Percentiles rank a stretch among this genome's conserved stretches.
Evolutionary conservation across 2,113 vertebrate species (phyloP).

Genomic region (Siniperca knerii): DNA sequence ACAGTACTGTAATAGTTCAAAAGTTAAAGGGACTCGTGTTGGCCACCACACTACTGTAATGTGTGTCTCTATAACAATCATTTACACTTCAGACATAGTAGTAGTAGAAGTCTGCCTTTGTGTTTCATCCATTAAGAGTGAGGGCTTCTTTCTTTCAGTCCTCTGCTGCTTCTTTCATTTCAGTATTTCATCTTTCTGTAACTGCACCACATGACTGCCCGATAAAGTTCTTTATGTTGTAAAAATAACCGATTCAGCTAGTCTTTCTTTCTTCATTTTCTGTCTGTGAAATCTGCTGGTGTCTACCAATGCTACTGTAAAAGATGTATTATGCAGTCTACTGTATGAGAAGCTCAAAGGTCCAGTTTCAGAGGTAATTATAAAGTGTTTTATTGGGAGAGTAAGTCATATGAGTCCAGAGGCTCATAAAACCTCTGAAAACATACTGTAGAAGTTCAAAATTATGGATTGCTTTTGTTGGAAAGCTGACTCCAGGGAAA

Average conservation of each 20-base stretch:
- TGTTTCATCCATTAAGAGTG: no score
- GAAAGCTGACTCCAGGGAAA: constrained; percentile 38
- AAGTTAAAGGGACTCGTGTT: no score
- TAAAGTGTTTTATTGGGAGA: constrained; percentile 32
- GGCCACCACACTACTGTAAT: no score
- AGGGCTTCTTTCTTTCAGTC: neutral
- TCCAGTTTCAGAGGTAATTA: constrained; percentile 14
- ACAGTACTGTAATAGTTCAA: no score
- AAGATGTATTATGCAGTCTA: neutral
- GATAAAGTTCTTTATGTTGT: constrained; percentile 15
- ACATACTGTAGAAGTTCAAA: neutral
- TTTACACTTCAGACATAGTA: no score
- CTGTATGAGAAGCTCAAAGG: constrained; percentile 49
- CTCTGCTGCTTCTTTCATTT: neutral
- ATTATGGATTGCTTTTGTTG: neutral
- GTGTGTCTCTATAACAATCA: no score
- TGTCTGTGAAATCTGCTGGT: neutral
- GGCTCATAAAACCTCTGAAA: constrained; percentile 25
- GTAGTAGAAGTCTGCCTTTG: no score
- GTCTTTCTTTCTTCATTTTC: neutral
- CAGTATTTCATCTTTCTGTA: neutral
- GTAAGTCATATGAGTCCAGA: neutral
- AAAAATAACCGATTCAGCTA: neutral
- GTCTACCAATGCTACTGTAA: neutral
- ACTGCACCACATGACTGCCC: neutral